Conservation (phyloP, 30 jellyfish, hydroid and myxozoan genomes). For the Mastigias papua region DNA sequence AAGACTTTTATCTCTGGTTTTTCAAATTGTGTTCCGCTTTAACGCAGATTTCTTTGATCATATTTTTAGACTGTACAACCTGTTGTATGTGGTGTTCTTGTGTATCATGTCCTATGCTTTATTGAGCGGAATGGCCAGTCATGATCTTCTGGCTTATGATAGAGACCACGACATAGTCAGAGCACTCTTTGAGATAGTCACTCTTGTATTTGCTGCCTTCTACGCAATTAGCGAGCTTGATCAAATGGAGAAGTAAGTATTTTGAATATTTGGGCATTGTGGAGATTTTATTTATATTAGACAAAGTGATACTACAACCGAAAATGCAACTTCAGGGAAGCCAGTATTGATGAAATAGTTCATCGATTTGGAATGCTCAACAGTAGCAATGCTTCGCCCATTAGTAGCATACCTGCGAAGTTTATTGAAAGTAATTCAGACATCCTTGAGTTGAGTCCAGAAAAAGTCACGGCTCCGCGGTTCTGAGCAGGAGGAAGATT, state of each 20-base stretch:
- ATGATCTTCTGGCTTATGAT: constrained; percentile 39
- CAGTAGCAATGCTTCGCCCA: too few relatives aligned
- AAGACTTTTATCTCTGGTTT: too few relatives aligned
- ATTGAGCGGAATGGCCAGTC: constrained; percentile 62
- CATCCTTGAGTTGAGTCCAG: too few relatives aligned
- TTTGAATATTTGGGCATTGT: neutral
- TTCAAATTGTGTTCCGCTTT: neutral
- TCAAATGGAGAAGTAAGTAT: constrained; percentile 89
- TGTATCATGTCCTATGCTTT: constrained; percentile 69
- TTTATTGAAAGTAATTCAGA: too few relatives aligned
- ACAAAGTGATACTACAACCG: too few relatives aligned
- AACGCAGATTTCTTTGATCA: neutral
- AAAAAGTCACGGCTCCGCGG: too few relatives aligned
- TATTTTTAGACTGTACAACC: constrained; percentile 58
- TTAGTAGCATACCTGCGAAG: too few relatives aligned
- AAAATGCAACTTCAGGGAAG: too few relatives aligned
- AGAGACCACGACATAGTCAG: constrained; percentile 54
- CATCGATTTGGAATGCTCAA: too few relatives aligned
- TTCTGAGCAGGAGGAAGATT: too few relatives aligned
- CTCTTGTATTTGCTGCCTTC: constrained; percentile 60
- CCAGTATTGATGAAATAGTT: too few relatives aligned
- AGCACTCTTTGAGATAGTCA: constrained; percentile 74
- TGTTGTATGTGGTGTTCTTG: constrained; percentile 69
- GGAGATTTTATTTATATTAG: too few relatives aligned
- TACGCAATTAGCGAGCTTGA: constrained; percentile 76